Evolutionary conservation across 2,888 invertebrate species (phyloP), one percentile per base, ranked within the genome.

Genomic region (Pediacus dermestoides): DNA sequence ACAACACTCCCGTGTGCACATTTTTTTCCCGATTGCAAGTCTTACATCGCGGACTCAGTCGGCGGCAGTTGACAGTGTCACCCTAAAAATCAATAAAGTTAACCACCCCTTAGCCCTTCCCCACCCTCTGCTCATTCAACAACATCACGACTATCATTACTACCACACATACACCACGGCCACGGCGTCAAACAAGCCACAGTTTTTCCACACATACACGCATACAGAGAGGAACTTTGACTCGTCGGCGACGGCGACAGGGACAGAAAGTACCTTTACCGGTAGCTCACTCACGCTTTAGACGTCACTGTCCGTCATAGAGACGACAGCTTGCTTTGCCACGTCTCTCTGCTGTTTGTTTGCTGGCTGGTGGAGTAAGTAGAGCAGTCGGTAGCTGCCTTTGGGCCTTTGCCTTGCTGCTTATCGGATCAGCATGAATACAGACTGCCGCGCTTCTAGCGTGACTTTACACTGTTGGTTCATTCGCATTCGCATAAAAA

Each of bases 41-140:
- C 69, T 68, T 28, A 66, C 69, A 69, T 71, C 67, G 71, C 67
- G 67, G 70, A 72, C 70, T 70, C 71, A 70, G 70, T 67, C 66
- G 70, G 70, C 71, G 72, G 67, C 69, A 68, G 74, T 75, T 76
- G 75, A 75, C 76, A 77, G 73, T 76, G 77, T 77, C 76, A 76
- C 76, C 76, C 76, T 74, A 76, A 77, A 77, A 77, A 77, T 77
- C 77, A 77, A 77, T 77, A 77, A 75, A 55, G 72, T 72, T 72
- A 69, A 61, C 63, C 67, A 67, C 71, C 72, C 71, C 68, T 68
- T 66, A 67, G 67, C 67, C 65, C 65, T 64, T 65, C 69, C 67
- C 66, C 68, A 64, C 63, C 62, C 66, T 58, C 58, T 58, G 60
- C 60, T 64, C 66, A 66, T 66, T 67, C 64, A 67, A 62, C 61